Evolutionary conservation across 1,140 invertebrate species (phyloP).

Genomic region (Papilio xuthus): DNA sequence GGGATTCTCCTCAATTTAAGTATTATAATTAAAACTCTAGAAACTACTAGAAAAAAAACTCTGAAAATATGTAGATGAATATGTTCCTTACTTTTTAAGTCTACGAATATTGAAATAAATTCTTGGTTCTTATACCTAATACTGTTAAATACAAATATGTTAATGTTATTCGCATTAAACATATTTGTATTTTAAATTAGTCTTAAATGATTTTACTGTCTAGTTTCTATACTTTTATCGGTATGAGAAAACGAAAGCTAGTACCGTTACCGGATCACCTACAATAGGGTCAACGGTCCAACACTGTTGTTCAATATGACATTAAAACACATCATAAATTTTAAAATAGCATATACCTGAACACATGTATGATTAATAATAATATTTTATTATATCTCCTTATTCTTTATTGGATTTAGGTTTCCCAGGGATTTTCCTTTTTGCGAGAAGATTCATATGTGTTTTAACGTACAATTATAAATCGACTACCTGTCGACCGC

Average conservation of each 20-base stretch:
- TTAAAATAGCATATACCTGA: neutral
- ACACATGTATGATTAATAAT: neutral
- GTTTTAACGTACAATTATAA: too few relatives aligned
- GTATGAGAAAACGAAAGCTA: constrained; percentile 62
- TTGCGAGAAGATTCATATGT: too few relatives aligned
- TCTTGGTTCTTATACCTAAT: neutral
- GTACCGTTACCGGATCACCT: constrained; percentile 46
- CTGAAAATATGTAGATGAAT: too few relatives aligned
- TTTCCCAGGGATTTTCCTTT: neutral
- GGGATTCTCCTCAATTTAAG: too few relatives aligned
- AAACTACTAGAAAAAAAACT: neutral
- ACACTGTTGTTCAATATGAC: neutral
- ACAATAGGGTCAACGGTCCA: constrained; percentile 63
- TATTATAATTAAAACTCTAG: too few relatives aligned
- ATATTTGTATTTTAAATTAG: neutral
- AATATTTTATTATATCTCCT: too few relatives aligned
- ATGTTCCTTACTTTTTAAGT: too few relatives aligned
- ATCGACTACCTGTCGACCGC: too few relatives aligned
- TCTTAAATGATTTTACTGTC: neutral
- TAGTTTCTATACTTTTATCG: constrained; percentile 34
- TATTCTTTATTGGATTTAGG: too few relatives aligned
- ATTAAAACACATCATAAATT: neutral
- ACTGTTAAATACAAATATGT: neutral
- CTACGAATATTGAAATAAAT: neutral
- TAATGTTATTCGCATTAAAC: neutral